Conservation (phyloP, 37 sponge, comb jelly and placozoan species). For the Haliclona indistincta region DNA sequence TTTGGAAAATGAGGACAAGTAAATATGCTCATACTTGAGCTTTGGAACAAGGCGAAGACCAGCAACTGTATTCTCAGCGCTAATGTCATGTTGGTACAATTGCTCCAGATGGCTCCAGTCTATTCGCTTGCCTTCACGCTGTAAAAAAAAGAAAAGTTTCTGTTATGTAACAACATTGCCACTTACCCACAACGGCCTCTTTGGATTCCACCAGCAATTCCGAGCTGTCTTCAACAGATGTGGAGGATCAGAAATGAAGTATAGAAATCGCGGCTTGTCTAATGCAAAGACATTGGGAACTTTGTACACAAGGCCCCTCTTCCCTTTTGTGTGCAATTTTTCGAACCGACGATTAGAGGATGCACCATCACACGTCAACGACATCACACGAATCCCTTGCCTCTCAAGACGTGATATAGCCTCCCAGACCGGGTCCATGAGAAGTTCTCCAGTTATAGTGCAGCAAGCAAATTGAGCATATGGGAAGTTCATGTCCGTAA, state of each 20-base stretch:
- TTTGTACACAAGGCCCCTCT: slow-evolving; percentile 20
- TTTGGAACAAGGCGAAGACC: slow-evolving; percentile 36
- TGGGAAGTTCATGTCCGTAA: slow-evolving; percentile 29
- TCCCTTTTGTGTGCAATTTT: slow-evolving; percentile 10
- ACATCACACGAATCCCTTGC: not conserved
- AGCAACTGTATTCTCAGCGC: not conserved
- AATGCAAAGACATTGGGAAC: slow-evolving; percentile 23
- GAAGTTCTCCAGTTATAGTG: slow-evolving; percentile 14
- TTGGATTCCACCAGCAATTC: slow-evolving; percentile 26
- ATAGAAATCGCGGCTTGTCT: slow-evolving; percentile 19
- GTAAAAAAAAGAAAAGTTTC: not conserved
- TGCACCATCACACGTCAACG: slow-evolving; percentile 19
- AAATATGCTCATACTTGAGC: slow-evolving; percentile 55
- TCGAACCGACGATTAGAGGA: slow-evolving; percentile 21
- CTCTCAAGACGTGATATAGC: not conserved
- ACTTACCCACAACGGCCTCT: slow-evolving; percentile 27
- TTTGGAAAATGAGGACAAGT: slow-evolving; percentile 38
- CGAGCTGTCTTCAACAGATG: slow-evolving; percentile 55
- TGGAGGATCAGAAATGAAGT: slow-evolving; percentile 42
- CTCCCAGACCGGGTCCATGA: slow-evolving; percentile 49
- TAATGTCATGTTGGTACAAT: slow-evolving; percentile 6
- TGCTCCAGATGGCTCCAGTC: slow-evolving; percentile 25
- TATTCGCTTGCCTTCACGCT: slow-evolving; percentile 23
- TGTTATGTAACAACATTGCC: not conserved
- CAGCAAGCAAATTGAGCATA: slow-evolving; percentile 46